Percentiles rank a stretch among this genome's conserved stretches.
These are phyloP conservation scores for Alsophila aescularia DNA, from an alignment of 2,888 invertebrate species.

Conservation along the genomic window DNA sequence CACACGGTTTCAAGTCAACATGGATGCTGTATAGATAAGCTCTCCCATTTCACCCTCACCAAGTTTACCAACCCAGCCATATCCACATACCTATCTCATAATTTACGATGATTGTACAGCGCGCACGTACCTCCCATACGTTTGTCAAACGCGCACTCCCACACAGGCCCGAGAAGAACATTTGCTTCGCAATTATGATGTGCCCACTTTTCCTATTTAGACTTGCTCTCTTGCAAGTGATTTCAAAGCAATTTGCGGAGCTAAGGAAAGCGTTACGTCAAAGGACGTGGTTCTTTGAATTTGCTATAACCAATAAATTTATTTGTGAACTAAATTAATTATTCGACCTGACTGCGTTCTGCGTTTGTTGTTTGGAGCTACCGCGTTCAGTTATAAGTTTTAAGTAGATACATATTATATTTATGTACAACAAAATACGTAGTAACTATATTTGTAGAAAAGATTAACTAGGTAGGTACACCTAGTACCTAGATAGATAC, in stretches of 20 bases:
- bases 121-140: constrained; percentile 25
- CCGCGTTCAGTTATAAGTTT: no score
- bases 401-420: no score
- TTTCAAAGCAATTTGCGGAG: constrained; percentile 18
- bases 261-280: constrained; percentile 15
- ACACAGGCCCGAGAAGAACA: constrained; percentile 20
- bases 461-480: no score
- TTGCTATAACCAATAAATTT: no score
- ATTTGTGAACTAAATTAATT: no score
- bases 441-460: no score
- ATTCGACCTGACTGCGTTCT: no score
- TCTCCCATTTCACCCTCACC: neutral
- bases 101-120: constrained; percentile 32
- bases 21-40: neutral
- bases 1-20: neutral
- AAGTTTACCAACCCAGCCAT: neutral
- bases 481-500: no score
- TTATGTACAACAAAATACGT: no score
- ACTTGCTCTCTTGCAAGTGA: constrained; percentile 30
- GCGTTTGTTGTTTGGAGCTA: no score
- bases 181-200: constrained; percentile 29
- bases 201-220: constrained; percentile 27
- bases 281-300: constrained; percentile 12
- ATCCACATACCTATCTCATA: constrained; percentile 39
- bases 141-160: constrained; percentile 16